A percentile compares a stretch with the other conserved stretches of the same genome.
Conservation (phyloP, 2,888 invertebrate genomes). For the Chymomyza procnemis region DNA sequence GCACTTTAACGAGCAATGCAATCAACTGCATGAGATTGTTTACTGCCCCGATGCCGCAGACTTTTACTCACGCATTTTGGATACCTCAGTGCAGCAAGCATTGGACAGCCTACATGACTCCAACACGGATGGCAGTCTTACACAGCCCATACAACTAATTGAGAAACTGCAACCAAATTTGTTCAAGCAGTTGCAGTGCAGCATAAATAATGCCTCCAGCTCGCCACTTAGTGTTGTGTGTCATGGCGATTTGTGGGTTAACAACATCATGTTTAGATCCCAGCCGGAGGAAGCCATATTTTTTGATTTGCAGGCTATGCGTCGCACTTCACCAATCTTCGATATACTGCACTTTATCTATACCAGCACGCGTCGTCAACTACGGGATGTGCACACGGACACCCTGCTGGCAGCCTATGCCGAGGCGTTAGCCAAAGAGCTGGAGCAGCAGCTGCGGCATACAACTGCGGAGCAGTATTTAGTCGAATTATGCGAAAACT, state of each 20-base stretch:
- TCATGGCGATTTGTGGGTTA: constrained; percentile 77
- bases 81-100: constrained; percentile 73
- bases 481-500: constrained; percentile 53
- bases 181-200: constrained; percentile 60
- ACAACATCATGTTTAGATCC: constrained; percentile 76
- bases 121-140: constrained; percentile 70
- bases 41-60: constrained; percentile 73
- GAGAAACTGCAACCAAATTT: constrained; percentile 64
- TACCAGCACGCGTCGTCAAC: constrained; percentile 74
- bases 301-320: constrained; percentile 77
- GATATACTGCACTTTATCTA: constrained; percentile 77
- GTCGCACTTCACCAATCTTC: constrained; percentile 75
- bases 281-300: constrained; percentile 68
- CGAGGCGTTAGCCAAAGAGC: constrained; percentile 53
- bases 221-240: constrained; percentile 72
- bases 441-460: constrained; percentile 60
- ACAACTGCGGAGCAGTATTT: constrained; percentile 43
- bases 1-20: constrained; percentile 53
- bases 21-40: constrained; percentile 73
- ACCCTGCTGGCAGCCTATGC: constrained; percentile 72
- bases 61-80: constrained; percentile 70
- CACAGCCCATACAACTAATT: constrained; percentile 68
- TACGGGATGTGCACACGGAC: constrained; percentile 67
- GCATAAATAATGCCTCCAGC: constrained; percentile 54
- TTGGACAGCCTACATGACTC: constrained; percentile 68